Evolutionary conservation across 2,797 vertebrate genomes (phyloP), one percentile per base, ranked within the genome.

Genomic region (Brachyrhaphis roseni): DNA sequence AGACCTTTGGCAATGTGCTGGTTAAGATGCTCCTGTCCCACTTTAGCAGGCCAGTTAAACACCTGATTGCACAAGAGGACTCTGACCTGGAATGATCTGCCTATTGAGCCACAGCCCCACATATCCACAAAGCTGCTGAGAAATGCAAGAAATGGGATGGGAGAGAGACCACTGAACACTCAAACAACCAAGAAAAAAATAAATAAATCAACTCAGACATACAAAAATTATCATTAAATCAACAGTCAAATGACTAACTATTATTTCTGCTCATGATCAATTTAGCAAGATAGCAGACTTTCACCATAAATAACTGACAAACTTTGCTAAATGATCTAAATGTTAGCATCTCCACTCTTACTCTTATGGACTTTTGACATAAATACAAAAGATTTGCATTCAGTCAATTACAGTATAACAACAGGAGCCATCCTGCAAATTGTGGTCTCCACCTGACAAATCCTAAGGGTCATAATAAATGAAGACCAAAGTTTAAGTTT

Each of bases 1-100:
- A 94, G 95, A 96, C 95, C 95, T 95, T 93, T 95, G 94, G 93
- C 89, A 87, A 93, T 94, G 91, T 91, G 91, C 92, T 94, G 91
- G 93, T 94, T 92, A 93, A 94, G 91, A 94, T 85, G 90, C 91
- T 88, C 81, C 85, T 39, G 66, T 90, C 84, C 78, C 75, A 84
- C 82, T 87, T 89, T 86, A 91, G 80, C 74, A 45, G 86, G 83
- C 88, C 91, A 89, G 92, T 95, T 94, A 94, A 96, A 94, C 92
- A 95, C 91, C 91, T 92, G 92, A 93, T 94, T 94, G 93, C 87
- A 92, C 87, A 92, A 66, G 18, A 78, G 84, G 89, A 86, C 89
- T 80, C 77, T 45, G 85, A 95, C 94, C 92, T 84, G 74, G 80
- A 89, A 92, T 93, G 87, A 93, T 93, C 90, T 57, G 8, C 74